Base-by-base conservation (phyloP, 2,113 vertebrate genomes). In the Melozone crissalis region DNA sequence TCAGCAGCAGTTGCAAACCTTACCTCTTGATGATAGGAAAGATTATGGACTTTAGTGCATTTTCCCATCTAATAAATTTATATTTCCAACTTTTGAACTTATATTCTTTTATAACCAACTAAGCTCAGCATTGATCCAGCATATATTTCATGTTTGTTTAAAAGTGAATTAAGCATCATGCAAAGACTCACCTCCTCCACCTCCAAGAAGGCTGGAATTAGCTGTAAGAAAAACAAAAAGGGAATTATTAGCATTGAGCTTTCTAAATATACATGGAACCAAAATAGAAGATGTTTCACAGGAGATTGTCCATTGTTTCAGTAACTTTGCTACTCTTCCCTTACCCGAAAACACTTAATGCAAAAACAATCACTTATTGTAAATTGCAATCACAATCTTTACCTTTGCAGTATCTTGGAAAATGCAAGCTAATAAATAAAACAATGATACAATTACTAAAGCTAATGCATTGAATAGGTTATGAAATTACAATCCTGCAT, bases 121-220 rank as follows among this genome's bases (percentile, higher is more conserved):
- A 74, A 89, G n/a, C 19, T 88, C 66, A 61, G 23, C 28, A 26
- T 30, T 55, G 51, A 13, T n/a, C 67, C 67, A 80, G 52, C 11
- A 69, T 7, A 3, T 30, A 72, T 63, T 63, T 65, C 33, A 75
- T 65, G 31, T 19, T 71, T 49, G 33, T 44, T 90, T 63, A 91
- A 92, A 43, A 92, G 73, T 17, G 46, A 93, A 89, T 31, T 85
- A 49, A 49, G 74, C 80, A 37, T 79, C 88, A 77, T 88, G 69
- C 20, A 73, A 76, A 84, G 55, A 98, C 99, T 99, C 97, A 99
- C 99, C 99, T 97, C 99, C 99, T 23, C 99, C 99, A 89, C 99
- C 99, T 96, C 99, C 99, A 93, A 99, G 99, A 96, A 99, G 99
- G 98, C 98, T 99, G 96, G 99, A 98, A 98, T 99, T 99, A 96